Base-by-base conservation (phyloP, 2,888 invertebrate genomes). In the Rhogogaster chlorosoma region DNA sequence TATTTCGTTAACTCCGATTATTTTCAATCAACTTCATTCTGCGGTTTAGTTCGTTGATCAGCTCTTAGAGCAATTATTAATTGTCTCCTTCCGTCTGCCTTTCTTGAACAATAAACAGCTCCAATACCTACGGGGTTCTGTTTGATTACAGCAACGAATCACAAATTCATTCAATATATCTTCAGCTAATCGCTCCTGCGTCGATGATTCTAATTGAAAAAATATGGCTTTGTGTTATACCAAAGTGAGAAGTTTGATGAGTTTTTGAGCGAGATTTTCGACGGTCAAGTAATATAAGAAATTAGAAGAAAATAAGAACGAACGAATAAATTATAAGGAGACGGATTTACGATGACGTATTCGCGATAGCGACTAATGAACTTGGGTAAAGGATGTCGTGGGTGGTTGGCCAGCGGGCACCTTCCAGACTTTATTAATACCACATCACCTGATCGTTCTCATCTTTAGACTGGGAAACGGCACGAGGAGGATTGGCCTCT, bases 371-470 rank as follows among this genome's bases (percentile, higher is more conserved):
- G 67, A 32, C 32, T 32, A 32, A 29, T 32, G 67, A 67, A 67
- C 67, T 32, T 67, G 32, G 6, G 67, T 18, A 67, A 67, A 67
- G 67, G 67, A 67, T 67, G 67, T 18, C 67, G 67, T 67, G 32
- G 67, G 67, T 18, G 67, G 67, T 32, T 67, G 67, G 67, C 67
- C 32, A 32, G 67, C 32, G 67, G 67, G 32, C 67, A 67, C 32
- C 67, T 29, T 67, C 32, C 67, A 67, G 32, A 18, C 7, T 67
- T 67, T 67, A 67, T 67, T 67, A 67, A 67, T 67, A 67, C 22
- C 67, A 29, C 67, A 32, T 32, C 67, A 67, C 32, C 67, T 67
- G 67, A 29, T 18, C 67, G 32, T 67, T 67, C 67, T 67, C 32
- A 67, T 29, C 53, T 53, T 53, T 7, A 53, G 6, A 67, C 18